A percentile compares a stretch with the other conserved stretches of the same genome.
These are phyloP conservation scores for Ganaspis sp. DNA, from an alignment of 1,140 invertebrate species.

Conservation along the genomic window DNA sequence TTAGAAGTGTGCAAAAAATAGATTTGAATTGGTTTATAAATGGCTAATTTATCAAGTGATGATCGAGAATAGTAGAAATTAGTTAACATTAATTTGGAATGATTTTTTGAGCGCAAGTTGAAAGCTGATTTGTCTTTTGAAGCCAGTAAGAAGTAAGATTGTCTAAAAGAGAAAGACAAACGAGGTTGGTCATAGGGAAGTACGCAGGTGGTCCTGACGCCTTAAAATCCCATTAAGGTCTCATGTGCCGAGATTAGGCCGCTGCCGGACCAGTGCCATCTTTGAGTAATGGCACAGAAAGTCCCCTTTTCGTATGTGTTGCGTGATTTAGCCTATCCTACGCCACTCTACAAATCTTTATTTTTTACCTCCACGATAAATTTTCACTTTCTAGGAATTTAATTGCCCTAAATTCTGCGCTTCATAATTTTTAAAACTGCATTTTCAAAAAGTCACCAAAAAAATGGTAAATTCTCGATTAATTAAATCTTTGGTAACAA, in stretches of 20 bases:
- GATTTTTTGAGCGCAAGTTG: neutral
- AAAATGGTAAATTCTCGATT: no score
- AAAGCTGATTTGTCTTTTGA: slow-evolving; percentile 5
- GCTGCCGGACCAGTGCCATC: slow-evolving; percentile 68
- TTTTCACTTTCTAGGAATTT: no score
- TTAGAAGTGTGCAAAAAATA: no score
- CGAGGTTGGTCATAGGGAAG: slow-evolving; percentile 64
- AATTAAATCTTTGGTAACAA: no score
- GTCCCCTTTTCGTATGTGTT: slow-evolving; percentile 58
- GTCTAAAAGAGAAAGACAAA: slow-evolving; percentile 68
- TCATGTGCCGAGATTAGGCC: slow-evolving; percentile 76
- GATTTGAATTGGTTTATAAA: no score
- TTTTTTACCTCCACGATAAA: no score
- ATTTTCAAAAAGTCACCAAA: no score
- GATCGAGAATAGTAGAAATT: neutral
- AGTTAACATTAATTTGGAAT: neutral
- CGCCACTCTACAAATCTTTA: no score
- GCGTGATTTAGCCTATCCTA: slow-evolving; percentile 38
- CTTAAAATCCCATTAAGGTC: slow-evolving; percentile 77
- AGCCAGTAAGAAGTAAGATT: slow-evolving; percentile 15
- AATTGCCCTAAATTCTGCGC: no score
- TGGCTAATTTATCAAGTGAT: no score
- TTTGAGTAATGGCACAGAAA: slow-evolving; percentile 73
- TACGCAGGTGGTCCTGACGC: slow-evolving; percentile 73
- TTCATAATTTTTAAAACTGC: no score